A percentile compares a stretch with the other conserved stretches of the same genome.
Evolutionary conservation across 2,113 vertebrate species (phyloP).

Genomic region (Hiodon alosoides): DNA sequence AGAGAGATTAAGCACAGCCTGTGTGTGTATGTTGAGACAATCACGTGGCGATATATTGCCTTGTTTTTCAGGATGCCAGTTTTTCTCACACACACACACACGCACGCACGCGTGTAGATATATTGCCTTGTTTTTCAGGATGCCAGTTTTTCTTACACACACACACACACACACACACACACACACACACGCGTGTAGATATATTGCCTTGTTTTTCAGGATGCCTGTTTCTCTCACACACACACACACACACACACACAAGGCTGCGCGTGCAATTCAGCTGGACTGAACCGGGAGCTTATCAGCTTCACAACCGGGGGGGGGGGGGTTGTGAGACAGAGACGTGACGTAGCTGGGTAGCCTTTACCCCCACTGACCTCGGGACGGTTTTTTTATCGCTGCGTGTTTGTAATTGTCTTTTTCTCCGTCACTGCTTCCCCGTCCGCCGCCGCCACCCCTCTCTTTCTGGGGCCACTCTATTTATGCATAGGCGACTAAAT

Average conservation of each 20-base stretch:
- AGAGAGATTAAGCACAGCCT: no score
- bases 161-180: no score
- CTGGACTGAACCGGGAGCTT: background rate
- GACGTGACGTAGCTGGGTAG: background rate
- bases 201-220: no score
- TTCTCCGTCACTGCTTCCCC: background rate
- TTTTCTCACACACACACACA: no score
- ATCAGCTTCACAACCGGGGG: background rate
- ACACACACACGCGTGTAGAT: no score
- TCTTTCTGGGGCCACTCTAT: constrained; percentile 1
- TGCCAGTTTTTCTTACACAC: no score
- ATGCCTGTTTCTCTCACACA: no score
- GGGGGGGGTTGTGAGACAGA: background rate
- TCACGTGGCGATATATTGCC: no score
- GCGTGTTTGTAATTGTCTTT: background rate
- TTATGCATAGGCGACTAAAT: constrained; percentile 49
- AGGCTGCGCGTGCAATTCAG: background rate
- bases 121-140: no score
- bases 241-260: background rate
- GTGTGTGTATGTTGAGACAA: no score
- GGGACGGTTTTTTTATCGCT: constrained; percentile 4
- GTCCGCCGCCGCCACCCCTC: background rate
- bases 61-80: no score
- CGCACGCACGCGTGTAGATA: no score
- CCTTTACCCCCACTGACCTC: background rate